Percentiles rank a stretch among this genome's conserved stretches.
phyloP scores from a whole-genome alignment of 2,797 vertebrate genomes.

The Acanthiza pusilla region DNA sequence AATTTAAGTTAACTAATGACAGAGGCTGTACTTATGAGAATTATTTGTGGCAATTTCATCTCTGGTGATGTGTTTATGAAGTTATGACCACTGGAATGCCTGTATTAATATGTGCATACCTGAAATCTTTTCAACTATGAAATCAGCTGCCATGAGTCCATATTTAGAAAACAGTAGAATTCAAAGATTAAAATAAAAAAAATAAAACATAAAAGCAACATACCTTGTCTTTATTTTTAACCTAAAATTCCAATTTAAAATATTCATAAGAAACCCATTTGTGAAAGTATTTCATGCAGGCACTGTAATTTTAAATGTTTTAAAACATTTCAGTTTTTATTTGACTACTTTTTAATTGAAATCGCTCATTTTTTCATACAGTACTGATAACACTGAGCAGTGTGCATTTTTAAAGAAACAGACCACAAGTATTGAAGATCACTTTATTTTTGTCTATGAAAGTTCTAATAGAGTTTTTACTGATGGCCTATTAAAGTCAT shows the following conservation, averaged over 20 bases:
- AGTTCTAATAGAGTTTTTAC: neutral
- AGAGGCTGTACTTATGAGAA: neutral
- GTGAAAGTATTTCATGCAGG: neutral
- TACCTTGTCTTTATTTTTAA: neutral
- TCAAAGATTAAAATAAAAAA: neutral
- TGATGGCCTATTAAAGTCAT: neutral
- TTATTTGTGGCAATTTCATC: neutral
- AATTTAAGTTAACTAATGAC: conserved; percentile 1
- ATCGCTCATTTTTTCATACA: neutral
- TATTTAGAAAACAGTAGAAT: neutral
- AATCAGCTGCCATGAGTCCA: neutral
- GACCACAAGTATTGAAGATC: neutral
- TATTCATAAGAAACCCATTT: neutral
- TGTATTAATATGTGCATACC: neutral
- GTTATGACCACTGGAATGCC: neutral
- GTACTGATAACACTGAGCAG: neutral
- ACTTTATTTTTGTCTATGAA: neutral
- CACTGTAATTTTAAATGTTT: neutral
- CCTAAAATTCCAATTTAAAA: neutral
- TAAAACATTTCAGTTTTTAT: neutral
- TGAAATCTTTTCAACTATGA: neutral
- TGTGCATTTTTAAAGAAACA: neutral
- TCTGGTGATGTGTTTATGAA: neutral
- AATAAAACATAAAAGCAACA: neutral
- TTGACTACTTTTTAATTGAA: neutral